Evolutionary conservation across 2,888 invertebrate genomes (phyloP).

Genomic region (Lithophane leautieri): DNA sequence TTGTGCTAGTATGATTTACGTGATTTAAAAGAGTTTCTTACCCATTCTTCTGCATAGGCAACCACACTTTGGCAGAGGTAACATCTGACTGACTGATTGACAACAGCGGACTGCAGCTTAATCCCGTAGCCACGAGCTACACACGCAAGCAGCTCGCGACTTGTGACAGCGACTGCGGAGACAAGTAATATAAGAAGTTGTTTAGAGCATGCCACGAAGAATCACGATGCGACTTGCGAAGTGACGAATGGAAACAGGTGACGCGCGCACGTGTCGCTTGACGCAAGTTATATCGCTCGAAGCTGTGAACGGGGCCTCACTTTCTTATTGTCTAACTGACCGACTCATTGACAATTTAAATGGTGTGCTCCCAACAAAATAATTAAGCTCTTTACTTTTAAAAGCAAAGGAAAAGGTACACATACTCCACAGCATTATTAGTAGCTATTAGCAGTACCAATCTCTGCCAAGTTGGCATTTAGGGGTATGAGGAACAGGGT

Average conservation of each 20-base stretch:
- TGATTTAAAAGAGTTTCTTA: background rate
- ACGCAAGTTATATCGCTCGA: no score
- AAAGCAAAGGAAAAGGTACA: background rate
- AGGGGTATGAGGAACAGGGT: no score
- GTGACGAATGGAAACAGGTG: background rate
- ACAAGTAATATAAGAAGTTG: background rate
- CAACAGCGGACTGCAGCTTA: background rate
- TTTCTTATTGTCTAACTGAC: background rate
- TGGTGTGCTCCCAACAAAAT: background rate
- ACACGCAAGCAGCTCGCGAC: background rate
- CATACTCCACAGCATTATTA: background rate
- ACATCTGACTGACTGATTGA: background rate
- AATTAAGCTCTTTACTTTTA: background rate
- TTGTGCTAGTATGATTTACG: background rate
- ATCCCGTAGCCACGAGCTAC: no score
- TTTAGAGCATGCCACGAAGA: background rate
- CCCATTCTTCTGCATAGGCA: background rate
- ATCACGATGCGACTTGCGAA: background rate
- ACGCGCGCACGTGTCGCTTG: background rate
- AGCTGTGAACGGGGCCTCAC: no score
- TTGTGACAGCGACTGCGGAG: no score
- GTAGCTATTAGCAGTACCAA: constrained; percentile 1
- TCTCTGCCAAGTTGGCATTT: no score
- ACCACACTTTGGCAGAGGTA: background rate
- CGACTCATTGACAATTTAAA: background rate